A percentile compares a stretch with the other conserved stretches of the same genome.
These are phyloP conservation scores for Mythimna lalbum DNA, from an alignment of 2,888 invertebrate species.

Conservation along the genomic window DNA sequence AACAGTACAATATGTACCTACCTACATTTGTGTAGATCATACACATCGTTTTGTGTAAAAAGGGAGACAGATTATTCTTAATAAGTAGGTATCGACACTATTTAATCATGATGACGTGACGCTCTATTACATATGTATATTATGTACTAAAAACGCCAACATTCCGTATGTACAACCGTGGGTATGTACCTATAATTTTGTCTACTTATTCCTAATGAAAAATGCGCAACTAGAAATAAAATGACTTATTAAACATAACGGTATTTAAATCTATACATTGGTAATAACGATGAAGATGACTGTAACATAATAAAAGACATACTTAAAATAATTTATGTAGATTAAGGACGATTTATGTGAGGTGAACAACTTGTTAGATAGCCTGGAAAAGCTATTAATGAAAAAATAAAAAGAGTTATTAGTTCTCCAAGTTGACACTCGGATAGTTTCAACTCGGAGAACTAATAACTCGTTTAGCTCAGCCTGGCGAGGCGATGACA, in stretches of 20 bases:
- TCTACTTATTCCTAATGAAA: conserved; percentile 41
- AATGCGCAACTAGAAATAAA: conserved; percentile 41
- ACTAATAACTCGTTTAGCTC: too few species aligned
- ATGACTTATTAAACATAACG: conserved; percentile 35
- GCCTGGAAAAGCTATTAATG: neutral
- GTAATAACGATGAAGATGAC: neutral
- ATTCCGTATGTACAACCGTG: neutral
- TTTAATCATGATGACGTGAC: neutral
- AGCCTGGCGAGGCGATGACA: too few species aligned
- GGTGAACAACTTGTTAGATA: neutral
- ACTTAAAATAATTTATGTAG: neutral
- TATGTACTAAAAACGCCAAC: conserved; percentile 3
- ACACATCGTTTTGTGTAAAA: neutral
- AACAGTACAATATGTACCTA: conserved; percentile 22
- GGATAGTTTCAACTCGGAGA: too few species aligned
- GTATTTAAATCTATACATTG: conserved; percentile 10
- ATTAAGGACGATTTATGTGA: neutral
- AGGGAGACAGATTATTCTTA: neutral
- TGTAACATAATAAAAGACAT: neutral
- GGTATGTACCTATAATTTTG: conserved; percentile 8
- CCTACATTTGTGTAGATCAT: conserved; percentile 29
- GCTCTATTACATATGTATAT: neutral
- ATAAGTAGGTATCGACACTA: neutral
- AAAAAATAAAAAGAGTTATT: neutral
- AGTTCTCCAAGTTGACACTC: neutral